Conservation (phyloP, 2,888 invertebrate species). For the Erannis defoliaria region DNA sequence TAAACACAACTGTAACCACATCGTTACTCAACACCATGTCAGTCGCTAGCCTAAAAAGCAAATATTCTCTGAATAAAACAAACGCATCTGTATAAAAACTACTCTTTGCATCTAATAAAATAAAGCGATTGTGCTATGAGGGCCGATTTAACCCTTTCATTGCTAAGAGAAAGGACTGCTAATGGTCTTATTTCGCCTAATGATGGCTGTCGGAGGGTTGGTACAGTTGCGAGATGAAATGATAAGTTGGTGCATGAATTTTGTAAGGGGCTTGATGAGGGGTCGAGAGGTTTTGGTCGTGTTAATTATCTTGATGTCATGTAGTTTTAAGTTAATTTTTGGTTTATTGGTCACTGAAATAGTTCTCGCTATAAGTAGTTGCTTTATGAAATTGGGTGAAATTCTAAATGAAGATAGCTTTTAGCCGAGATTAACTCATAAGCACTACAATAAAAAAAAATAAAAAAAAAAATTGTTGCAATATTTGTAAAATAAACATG, state of each 20-base stretch:
- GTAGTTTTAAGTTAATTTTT: neutral
- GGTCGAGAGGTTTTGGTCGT: slow-evolving; percentile 7
- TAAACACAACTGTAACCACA: too few relatives aligned
- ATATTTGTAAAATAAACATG: too few relatives aligned
- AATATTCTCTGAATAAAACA: neutral
- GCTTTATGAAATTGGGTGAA: too few relatives aligned
- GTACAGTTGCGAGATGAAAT: slow-evolving; percentile 80
- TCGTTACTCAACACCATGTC: too few relatives aligned
- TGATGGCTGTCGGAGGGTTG: slow-evolving; percentile 77
- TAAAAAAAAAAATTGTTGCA: too few relatives aligned
- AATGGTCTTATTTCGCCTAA: slow-evolving; percentile 86
- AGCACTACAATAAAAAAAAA: too few relatives aligned
- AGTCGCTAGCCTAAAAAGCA: too few relatives aligned
- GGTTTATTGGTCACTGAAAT: too few relatives aligned
- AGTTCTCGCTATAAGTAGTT: too few relatives aligned
- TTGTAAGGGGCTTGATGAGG: slow-evolving; percentile 50
- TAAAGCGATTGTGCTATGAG: slow-evolving; percentile 80
- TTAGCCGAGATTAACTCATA: too few relatives aligned
- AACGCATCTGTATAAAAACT: slow-evolving; percentile 11
- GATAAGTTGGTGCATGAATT: slow-evolving; percentile 82
- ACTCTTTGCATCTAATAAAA: slow-evolving; percentile 72
- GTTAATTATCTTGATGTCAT: neutral
- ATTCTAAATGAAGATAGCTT: too few relatives aligned
- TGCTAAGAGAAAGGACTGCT: slow-evolving; percentile 84
- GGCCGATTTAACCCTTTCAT: slow-evolving; percentile 84